Evolutionary conservation across 2,888 invertebrate genomes (phyloP), one percentile per base, ranked within the genome.

Genomic region (Harpalus rubripes): DNA sequence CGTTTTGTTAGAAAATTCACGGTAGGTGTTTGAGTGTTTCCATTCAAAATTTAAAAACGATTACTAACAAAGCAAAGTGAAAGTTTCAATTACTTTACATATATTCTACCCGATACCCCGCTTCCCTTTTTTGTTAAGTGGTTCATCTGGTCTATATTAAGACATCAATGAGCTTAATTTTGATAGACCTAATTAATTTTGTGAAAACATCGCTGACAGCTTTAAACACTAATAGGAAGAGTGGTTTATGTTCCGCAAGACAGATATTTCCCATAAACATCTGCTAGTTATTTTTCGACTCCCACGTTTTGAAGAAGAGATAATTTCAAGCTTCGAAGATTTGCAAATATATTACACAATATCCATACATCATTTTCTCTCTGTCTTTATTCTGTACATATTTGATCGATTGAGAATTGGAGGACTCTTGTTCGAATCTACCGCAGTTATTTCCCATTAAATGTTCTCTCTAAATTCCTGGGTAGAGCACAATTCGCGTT

Each of bases 181-280:
- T 18, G 72, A 74, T 44, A 74, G 15, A 44, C 72, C 72, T 74
- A 74, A 74, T 74, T 74, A 74, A 74, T 74, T 44, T 16, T 41
- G 16, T 16, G 41, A 74, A 74, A 41, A 74, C 44, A 44, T 68
- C 44, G 72, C 72, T 74, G 72, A 74, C 72, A 74, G 72, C 44
- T 44, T 74, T 16, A 74, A 44, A 44, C 68, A 74, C 72, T 74
- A 74, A 74, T 41, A 41, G 72, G 72, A 74, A 74, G 72, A 74
- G 41, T 44, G 72, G 72, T 74, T 74, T 74, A 74, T 74, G 72
- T 74, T 74, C 12, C 6, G 8, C 44, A 44, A 18, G 72, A 74
- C 72, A 44, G 72, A 41, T 44, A 74, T 74, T 44, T 44, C 18
- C 44, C 72, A 44, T 74, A 74, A 74, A 74, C 39, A 68, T 68